phyloP scores from a whole-genome alignment of 2,888 invertebrate genomes.

The Ophioninae sp. region DNA sequence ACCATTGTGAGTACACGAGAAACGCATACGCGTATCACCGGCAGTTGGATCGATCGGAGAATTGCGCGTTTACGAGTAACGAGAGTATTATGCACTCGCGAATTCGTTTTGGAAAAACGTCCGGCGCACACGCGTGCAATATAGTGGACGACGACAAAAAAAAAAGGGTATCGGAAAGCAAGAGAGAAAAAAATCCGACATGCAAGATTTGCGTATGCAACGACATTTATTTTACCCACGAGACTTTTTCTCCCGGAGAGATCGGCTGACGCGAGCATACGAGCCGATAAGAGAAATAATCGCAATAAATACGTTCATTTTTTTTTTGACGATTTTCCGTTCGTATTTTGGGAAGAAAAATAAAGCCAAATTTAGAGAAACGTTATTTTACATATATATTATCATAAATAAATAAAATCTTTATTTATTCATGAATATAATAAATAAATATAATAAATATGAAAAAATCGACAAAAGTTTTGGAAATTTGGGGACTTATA shows the following conservation, averaged over 20 bases:
- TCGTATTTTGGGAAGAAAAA: background rate
- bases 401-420: too few species aligned
- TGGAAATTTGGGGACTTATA: too few species aligned
- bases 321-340: background rate
- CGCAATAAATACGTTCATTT: slow-evolving; percentile 29
- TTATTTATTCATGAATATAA: too few species aligned
- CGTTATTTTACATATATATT: background rate
- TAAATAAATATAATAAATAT: too few species aligned
- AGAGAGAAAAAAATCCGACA: slow-evolving; percentile 17
- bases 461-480: too few species aligned
- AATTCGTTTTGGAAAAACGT: slow-evolving; percentile 40
- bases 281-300: slow-evolving; percentile 29
- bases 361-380: background rate
- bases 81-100: slow-evolving; percentile 50
- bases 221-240: slow-evolving; percentile 17
- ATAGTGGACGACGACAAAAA: slow-evolving; percentile 2
- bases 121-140: background rate
- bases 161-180: background rate
- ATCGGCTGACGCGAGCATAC: background rate
- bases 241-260: slow-evolving; percentile 16
- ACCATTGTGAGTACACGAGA: background rate
- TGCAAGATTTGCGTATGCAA: slow-evolving; percentile 31
- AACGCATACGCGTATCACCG: background rate
- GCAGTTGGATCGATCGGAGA: slow-evolving; percentile 24
- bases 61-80: slow-evolving; percentile 47